Evolutionary conservation across 2,888 invertebrate genomes (phyloP).

Genomic region (Glaucopsyche alexis): DNA sequence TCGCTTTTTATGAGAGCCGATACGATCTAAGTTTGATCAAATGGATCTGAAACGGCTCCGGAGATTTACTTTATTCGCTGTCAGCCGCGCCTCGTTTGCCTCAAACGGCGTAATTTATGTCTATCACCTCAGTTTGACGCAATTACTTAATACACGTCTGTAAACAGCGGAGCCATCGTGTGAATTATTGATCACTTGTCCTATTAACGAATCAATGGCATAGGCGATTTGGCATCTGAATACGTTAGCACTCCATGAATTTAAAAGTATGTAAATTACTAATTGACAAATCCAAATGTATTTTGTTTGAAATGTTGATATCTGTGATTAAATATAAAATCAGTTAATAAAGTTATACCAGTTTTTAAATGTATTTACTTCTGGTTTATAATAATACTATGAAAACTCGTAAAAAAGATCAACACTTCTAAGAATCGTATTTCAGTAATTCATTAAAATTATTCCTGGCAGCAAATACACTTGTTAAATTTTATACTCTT

Average conservation of each 20-base stretch:
- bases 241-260: background rate
- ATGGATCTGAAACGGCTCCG: conserved; percentile 36
- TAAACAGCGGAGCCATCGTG: conserved; percentile 48
- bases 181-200: conserved; percentile 53
- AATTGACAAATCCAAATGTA: background rate
- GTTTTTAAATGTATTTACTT: background rate
- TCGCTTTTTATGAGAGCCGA: conserved; percentile 35
- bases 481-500: too few relatives aligned
- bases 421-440: background rate
- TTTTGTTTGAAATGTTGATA: too few relatives aligned
- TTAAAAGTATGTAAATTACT: background rate
- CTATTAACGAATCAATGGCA: conserved; percentile 39
- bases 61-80: conserved; percentile 37
- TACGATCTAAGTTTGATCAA: conserved; percentile 37
- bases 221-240: background rate
- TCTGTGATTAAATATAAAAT: background rate
- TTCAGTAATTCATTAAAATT: conserved; percentile 35
- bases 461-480: background rate
- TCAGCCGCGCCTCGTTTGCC: conserved; percentile 29
- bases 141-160: conserved; percentile 49
- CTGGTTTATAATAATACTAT: background rate
- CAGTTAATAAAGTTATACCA: background rate
- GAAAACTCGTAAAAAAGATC: background rate
- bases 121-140: conserved; percentile 46
- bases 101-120: conserved; percentile 43